A percentile compares a stretch with the other conserved stretches of the same genome.
Evolutionary conservation across 1,140 invertebrate genomes (phyloP).

Genomic region (Apocrypta bakeri): DNA sequence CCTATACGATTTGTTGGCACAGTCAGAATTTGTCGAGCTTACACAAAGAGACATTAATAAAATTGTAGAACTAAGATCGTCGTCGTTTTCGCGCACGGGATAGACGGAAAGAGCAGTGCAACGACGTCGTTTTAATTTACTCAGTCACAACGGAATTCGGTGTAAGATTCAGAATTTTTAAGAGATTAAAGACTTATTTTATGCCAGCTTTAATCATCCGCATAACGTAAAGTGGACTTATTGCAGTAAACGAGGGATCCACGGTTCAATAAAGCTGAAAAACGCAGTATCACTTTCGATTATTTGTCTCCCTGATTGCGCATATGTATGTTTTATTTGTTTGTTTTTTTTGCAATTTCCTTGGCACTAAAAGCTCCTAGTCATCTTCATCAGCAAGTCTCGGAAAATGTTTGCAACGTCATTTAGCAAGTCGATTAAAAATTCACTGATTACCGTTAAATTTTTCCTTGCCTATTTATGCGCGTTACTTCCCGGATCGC

Average conservation of each 20-base stretch:
- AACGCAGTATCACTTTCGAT: slow-evolving; percentile 19
- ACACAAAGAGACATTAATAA: slow-evolving; percentile 3
- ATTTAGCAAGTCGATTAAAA: slow-evolving; percentile 17
- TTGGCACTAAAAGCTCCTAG: slow-evolving; percentile 40
- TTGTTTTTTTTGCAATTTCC: background rate
- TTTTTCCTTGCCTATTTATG: background rate
- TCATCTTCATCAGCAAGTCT: background rate
- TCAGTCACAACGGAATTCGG: background rate
- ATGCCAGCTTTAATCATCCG: too few species aligned
- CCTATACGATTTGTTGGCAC: slow-evolving; percentile 35
- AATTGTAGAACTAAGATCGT: slow-evolving; percentile 35
- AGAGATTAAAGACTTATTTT: background rate
- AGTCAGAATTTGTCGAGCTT: slow-evolving; percentile 40
- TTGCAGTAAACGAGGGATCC: slow-evolving; percentile 11
- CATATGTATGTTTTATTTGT: slow-evolving; percentile 26
- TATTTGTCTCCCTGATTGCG: slow-evolving; percentile 20
- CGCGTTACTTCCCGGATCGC: too few species aligned
- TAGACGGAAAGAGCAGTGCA: background rate
- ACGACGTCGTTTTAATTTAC: slow-evolving; percentile 9
- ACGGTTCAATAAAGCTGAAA: slow-evolving; percentile 22
- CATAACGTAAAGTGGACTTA: background rate
- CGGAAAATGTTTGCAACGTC: too few species aligned
- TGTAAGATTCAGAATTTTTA: too few species aligned
- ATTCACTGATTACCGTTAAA: background rate
- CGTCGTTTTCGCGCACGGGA: slow-evolving; percentile 4